A percentile compares a stretch with the other conserved stretches of the same genome.
Evolutionary conservation across 2,888 invertebrate genomes (phyloP).

Genomic region (Conistra vaccinii): DNA sequence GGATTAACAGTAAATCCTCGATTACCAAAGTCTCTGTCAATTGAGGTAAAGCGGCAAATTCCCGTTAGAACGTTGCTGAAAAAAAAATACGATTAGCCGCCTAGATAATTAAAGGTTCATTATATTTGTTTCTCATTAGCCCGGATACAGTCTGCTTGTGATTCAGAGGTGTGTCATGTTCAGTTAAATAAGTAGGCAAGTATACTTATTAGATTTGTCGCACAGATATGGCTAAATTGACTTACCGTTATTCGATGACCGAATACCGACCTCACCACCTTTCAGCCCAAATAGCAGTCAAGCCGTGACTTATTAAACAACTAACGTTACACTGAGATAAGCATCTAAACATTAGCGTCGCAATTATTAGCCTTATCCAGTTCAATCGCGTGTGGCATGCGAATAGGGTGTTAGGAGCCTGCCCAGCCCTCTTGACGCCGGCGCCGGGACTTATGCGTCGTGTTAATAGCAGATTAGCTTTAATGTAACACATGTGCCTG

Average conservation of each 20-base stretch:
- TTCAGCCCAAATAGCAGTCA: slow-evolving; percentile 10
- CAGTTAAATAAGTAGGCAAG: neutral
- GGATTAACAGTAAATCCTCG: neutral
- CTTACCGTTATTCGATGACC: neutral
- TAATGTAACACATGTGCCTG: slow-evolving; percentile 23
- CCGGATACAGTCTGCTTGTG: too few relatives aligned
- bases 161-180: neutral
- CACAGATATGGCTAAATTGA: neutral
- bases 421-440: slow-evolving; percentile 45
- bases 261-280: neutral
- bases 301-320: slow-evolving; percentile 38
- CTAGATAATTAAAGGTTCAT: neutral
- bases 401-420: slow-evolving; percentile 47
- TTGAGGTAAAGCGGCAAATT: neutral
- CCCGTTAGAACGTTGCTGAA: neutral
- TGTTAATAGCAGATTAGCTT: slow-evolving; percentile 31
- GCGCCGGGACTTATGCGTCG: slow-evolving; percentile 21
- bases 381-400: slow-evolving; percentile 55
- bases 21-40: neutral
- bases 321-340: slow-evolving; percentile 42
- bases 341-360: slow-evolving; percentile 47
- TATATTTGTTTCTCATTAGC: neutral
- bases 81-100: neutral
- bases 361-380: slow-evolving; percentile 55
- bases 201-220: neutral